Conservation (phyloP, 2,797 vertebrate species). For the Typhlichthys subterraneus region DNA sequence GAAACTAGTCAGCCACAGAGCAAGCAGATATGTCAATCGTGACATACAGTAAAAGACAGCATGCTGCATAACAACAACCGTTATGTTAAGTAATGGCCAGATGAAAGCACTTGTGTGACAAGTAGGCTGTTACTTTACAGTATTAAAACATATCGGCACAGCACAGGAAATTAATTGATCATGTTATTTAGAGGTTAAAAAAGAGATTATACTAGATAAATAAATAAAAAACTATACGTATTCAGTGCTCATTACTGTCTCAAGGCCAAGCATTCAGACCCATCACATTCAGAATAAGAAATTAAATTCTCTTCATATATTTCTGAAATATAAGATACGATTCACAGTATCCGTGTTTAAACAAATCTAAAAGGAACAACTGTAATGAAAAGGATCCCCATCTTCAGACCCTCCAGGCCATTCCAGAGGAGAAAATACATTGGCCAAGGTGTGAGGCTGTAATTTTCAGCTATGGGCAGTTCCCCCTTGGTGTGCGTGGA, state of each 20-base stretch:
- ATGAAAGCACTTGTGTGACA: not conserved
- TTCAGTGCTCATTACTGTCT: slow-evolving; percentile 6
- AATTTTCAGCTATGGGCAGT: slow-evolving; percentile 29
- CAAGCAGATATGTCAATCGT: slow-evolving; percentile 16
- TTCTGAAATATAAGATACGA: not conserved
- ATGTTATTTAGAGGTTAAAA: not conserved
- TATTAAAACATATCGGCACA: not conserved
- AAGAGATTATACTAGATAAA: not conserved
- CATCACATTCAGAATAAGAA: not conserved
- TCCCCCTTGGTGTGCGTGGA: slow-evolving; percentile 18
- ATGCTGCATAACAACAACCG: not conserved
- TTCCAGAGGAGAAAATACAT: slow-evolving; percentile 18
- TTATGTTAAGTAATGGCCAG: not conserved
- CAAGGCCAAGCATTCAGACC: slow-evolving; percentile 3
- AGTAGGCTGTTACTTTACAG: not conserved
- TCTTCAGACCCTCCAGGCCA: slow-evolving; percentile 14
- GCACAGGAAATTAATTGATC: not conserved
- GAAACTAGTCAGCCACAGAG: slow-evolving; percentile 9
- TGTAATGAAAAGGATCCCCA: slow-evolving; percentile 10
- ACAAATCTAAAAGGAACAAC: slow-evolving; percentile 17
- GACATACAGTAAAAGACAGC: not conserved
- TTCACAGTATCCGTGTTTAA: slow-evolving; percentile 8
- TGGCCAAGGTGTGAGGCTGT: slow-evolving; percentile 23
- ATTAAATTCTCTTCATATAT: not conserved
- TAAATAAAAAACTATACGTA: not conserved